Evolutionary conservation across 2,888 invertebrate genomes (phyloP), one percentile per base, ranked within the genome.

Genomic region (Drosophila austrosaltans): DNA sequence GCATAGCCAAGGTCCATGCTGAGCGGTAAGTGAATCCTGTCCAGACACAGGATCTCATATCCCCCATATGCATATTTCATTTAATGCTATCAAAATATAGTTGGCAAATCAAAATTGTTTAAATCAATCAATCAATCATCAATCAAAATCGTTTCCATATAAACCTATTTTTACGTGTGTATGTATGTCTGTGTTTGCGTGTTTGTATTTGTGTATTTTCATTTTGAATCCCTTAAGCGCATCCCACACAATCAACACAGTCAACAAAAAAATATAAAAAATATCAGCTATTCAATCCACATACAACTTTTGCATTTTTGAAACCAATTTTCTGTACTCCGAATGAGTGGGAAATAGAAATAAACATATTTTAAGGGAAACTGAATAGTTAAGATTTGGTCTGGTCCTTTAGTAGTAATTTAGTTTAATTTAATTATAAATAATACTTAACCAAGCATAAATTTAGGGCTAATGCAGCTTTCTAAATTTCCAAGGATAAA

Each of bases 1-100:
- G 80, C 85, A 68, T 70, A 58, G 60, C 72, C 77, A 57, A 72
- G n/a, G 12, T 44, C 22, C 22, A 30, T 61, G 61, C 61, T 32
- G n/a, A 53, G 61, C 36, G 61, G 61, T 61, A 32, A 61, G 61
- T 53, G 20, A 25, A 22, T 61, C 22, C 8, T 53, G 20, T 20
- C 61, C 7, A 12, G 4, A 12, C 12, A 3, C 48, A 25, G 22
- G 3, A 2, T 36, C 25, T 48, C 48, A 48, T 25, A 25, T 4
- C 6, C 32, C 32, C 10, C 48, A 48, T 48, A 10, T 4, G 25
- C 48, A 48, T 48, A 20, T 4, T 2, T 48, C 3, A 48, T 48
- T 48, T 25, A 22, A 48, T 48, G 10, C 1, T 48, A 25, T 25
- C 4, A 8, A 12, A 12, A 48, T 48, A 8, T 22, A 10, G 1